Evolutionary conservation across 2,888 invertebrate species (phyloP), one percentile per base, ranked within the genome.

Genomic region (Dexiosoma caninum): DNA sequence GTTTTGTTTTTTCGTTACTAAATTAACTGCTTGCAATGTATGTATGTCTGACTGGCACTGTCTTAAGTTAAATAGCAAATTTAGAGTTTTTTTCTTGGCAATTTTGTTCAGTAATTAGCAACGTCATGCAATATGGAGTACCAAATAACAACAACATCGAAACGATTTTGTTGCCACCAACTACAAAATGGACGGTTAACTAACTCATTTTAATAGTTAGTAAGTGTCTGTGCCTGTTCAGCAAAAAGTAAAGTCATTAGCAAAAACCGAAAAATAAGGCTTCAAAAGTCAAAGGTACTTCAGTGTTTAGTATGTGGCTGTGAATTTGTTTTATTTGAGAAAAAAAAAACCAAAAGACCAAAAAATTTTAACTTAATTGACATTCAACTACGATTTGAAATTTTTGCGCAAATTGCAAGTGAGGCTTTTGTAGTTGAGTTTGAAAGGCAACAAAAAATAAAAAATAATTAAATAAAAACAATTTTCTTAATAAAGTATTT

Each of bases 341-440:
- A n/a, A n/a, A n/a, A n/a, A n/a, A n/a, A n/a, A n/a, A n/a, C n/a
- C n/a, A n/a, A n/a, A n/a, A n/a, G n/a, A n/a, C n/a, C n/a, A n/a
- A 12, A 19, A 70, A 66, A 60, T 55, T 76, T 72, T 49, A 77
- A 64, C 55, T 64, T 77, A 77, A 81, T 81, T 81, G 77, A 81
- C 81, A 77, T 81, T 81, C 74, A 81, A 81, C 77, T 81, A 81
- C 69, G 66, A 57, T 81, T 77, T 77, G 46, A 77, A 77, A 81
- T 81, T 69, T 32, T 81, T 77, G 55, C 9, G 7, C 21, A 37
- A 66, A 27, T 14, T 10, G 57, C 23, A 3, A 57, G n/a, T n/a
- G n/a, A n/a, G n/a, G n/a, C n/a, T n/a, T n/a, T n/a, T n/a, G n/a
- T n/a, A n/a, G n/a, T n/a, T n/a, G n/a, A n/a, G n/a, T n/a, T n/a